Conservation (phyloP, 92 coral and sea anemone species). For the Phenganax stokvisi region DNA sequence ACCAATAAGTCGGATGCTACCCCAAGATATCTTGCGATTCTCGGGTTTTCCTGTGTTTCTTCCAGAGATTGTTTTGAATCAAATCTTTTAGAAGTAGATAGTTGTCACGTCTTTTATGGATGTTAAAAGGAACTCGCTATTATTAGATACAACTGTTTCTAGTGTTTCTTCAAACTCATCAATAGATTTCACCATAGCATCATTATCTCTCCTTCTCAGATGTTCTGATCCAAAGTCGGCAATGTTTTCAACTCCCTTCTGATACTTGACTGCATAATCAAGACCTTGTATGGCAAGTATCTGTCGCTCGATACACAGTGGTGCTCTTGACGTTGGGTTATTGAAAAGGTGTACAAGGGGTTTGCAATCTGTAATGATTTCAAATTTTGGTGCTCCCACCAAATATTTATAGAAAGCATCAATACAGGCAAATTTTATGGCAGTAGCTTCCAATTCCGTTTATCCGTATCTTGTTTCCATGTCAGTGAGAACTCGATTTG, state of each 20-base stretch:
- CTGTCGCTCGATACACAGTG: background rate
- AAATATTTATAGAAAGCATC: background rate
- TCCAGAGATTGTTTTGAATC: background rate
- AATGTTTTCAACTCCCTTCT: background rate
- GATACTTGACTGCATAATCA: background rate
- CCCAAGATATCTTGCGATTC: background rate
- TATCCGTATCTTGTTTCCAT: slow-evolving; percentile 1
- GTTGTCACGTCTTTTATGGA: no score
- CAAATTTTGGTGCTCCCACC: background rate
- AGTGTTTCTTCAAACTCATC: no score
- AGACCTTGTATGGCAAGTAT: slow-evolving; percentile 2
- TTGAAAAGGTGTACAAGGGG: background rate
- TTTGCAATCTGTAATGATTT: background rate
- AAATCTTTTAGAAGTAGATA: background rate
- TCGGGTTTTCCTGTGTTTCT: background rate
- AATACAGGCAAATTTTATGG: background rate
- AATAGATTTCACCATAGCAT: no score
- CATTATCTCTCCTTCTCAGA: background rate
- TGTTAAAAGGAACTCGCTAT: no score
- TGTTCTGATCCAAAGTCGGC: background rate
- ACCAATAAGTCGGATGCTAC: background rate
- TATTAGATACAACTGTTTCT: no score
- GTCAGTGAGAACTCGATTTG: background rate
- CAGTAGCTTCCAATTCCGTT: background rate
- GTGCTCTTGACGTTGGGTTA: background rate